Percentiles rank a stretch among this genome's conserved stretches.
phyloP scores from a whole-genome alignment of 1,140 invertebrate species.

The Drosophila sechellia region DNA sequence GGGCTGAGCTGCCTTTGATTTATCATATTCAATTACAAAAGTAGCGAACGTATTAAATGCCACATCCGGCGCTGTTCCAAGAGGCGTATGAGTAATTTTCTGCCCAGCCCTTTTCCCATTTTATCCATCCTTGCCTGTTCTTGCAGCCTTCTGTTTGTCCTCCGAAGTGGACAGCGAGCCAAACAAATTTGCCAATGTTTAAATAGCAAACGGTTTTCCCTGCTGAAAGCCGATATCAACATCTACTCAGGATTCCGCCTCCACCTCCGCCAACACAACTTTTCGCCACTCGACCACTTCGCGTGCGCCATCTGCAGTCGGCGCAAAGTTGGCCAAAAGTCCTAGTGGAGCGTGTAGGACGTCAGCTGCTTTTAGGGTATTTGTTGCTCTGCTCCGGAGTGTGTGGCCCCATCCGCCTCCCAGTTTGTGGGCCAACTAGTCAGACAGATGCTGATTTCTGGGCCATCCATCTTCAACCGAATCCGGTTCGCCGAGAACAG shows the following conservation, averaged over 20 bases:
- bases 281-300: slow-evolving; percentile 39
- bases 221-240: slow-evolving; percentile 75
- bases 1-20: slow-evolving; percentile 62
- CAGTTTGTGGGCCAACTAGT: slow-evolving; percentile 37
- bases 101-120: slow-evolving; percentile 22
- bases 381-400: slow-evolving; percentile 13
- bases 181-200: slow-evolving; percentile 55
- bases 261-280: slow-evolving; percentile 11
- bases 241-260: slow-evolving; percentile 55
- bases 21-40: slow-evolving; percentile 84
- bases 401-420: slow-evolving; percentile 13
- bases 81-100: slow-evolving; percentile 74
- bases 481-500: slow-evolving; percentile 11
- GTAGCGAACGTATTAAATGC: slow-evolving; percentile 74
- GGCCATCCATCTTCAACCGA: slow-evolving; percentile 24
- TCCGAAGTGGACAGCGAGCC: slow-evolving; percentile 34
- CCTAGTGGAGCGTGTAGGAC: slow-evolving; percentile 70
- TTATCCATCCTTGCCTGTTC: slow-evolving; percentile 15
- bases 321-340: slow-evolving; percentile 61
- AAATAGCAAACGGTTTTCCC: slow-evolving; percentile 40
- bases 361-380: slow-evolving; percentile 55
- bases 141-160: slow-evolving; percentile 50
- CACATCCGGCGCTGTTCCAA: slow-evolving; percentile 55
- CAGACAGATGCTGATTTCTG: slow-evolving; percentile 66
- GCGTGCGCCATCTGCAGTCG: slow-evolving; percentile 61